These are phyloP conservation scores for Sylvietta virens DNA, from an alignment of 2,113 vertebrate genomes.

Conservation along the genomic window DNA sequence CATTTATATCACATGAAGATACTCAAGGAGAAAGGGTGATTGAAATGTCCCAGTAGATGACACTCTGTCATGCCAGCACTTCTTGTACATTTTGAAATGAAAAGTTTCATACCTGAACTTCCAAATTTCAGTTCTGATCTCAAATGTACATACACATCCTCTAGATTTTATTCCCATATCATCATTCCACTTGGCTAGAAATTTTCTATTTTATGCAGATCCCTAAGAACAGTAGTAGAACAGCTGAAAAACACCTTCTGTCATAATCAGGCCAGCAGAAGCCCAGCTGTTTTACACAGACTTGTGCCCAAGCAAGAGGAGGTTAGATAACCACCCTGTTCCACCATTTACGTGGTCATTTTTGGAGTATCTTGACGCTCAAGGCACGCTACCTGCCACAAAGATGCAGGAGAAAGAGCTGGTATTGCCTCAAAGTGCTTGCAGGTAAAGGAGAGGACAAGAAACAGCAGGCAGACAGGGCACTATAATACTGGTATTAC, in stretches of 20 bases:
- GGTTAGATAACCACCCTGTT: neutral
- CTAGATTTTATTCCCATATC: neutral
- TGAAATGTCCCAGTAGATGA: neutral
- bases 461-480: neutral
- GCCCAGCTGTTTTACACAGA: neutral
- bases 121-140: neutral
- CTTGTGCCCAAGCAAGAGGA: neutral
- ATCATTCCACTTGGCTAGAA: neutral
- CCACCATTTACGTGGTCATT: neutral
- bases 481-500: neutral
- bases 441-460: neutral
- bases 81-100: neutral
- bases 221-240: neutral
- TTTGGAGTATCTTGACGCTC: neutral
- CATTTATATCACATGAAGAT: neutral
- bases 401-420: neutral
- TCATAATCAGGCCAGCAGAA: neutral
- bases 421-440: neutral
- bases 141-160: accelerated
- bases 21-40: neutral
- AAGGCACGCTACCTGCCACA: neutral
- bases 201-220: neutral
- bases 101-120: neutral
- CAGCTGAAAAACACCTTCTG: neutral
- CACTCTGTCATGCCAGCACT: neutral